Evolutionary conservation across 2,113 vertebrate genomes (phyloP), one percentile per base, ranked within the genome.

Genomic region (Piprites chloris): DNA sequence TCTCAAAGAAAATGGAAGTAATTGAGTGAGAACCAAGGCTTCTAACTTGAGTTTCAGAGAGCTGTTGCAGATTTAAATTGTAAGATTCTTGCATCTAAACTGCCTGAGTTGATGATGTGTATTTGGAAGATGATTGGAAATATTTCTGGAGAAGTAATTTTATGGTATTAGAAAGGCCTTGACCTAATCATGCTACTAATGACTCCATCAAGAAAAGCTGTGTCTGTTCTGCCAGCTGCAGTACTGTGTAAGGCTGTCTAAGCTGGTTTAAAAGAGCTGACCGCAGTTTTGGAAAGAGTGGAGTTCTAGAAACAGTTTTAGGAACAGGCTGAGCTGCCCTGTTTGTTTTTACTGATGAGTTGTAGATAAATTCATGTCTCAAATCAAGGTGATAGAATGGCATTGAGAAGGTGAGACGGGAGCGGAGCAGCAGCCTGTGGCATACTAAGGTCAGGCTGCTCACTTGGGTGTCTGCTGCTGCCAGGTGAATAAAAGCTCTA

Each of bases 11-110:
- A 73, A 69, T 58, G 37, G 52, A 74, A 71, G 56, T 71, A 58
- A 90, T 50, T 90, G 59, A 91, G 61, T 92, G 65, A 87, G 83
- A 93, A 78, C 69, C 42, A 17, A 87, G 58, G 33, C 73, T 58
- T 78, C 30, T 71, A 59, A 73, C 41, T 56, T 94, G 6, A 71
- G 55, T 84, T 92, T 85, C 53, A 90, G 69, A 95, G 65, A 84
- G 26, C 14, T 49, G 33, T 92, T 87, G n/a, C 30, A 67, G 35
- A 27, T 62, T 19, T 75, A 56, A 68, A 14, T 10, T 74, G 46
- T 68, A 81, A 75, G 30, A 41, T 41, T 67, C 77, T 89, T 92
- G 44, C 28, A 30, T 75, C 30, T 95, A 41, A 90, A 59, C 66
- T 82, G 44, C 41, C 82, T 30, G 44, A 79, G n/a, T 89, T 77